phyloP scores from a whole-genome alignment of 2,888 invertebrate genomes.

The Resseliella maxima region DNA sequence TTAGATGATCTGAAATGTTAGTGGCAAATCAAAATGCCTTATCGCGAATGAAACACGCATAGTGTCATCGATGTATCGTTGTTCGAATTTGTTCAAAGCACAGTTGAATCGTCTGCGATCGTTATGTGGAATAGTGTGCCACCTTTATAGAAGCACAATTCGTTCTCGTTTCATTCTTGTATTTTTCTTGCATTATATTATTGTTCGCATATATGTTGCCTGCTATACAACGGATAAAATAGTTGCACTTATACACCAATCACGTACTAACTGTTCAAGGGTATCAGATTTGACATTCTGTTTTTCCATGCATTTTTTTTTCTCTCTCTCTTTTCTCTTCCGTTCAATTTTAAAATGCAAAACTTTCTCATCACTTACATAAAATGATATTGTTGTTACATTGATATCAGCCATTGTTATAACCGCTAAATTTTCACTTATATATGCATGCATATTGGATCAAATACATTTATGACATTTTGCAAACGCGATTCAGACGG shows the following conservation, averaged over 20 bases:
- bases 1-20: conserved; percentile 4
- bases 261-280: neutral
- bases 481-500: neutral
- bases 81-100: neutral
- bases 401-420: neutral
- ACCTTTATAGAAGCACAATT: neutral
- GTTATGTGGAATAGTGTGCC: neutral
- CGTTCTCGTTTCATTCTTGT: too few species aligned
- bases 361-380: neutral
- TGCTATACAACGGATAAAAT: neutral
- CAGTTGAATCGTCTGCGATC: neutral
- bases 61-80: neutral
- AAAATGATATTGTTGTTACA: neutral
- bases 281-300: neutral
- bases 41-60: neutral
- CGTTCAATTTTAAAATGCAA: neutral
- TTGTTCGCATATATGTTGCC: neutral
- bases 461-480: neutral
- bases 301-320: too few species aligned
- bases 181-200: neutral
- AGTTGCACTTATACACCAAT: neutral
- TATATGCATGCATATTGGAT: neutral
- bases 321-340: too few species aligned
- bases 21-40: neutral
- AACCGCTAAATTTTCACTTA: conserved; percentile 8